Conservation (phyloP, 2,888 invertebrate species). For the Listrodromus nycthemerus region DNA sequence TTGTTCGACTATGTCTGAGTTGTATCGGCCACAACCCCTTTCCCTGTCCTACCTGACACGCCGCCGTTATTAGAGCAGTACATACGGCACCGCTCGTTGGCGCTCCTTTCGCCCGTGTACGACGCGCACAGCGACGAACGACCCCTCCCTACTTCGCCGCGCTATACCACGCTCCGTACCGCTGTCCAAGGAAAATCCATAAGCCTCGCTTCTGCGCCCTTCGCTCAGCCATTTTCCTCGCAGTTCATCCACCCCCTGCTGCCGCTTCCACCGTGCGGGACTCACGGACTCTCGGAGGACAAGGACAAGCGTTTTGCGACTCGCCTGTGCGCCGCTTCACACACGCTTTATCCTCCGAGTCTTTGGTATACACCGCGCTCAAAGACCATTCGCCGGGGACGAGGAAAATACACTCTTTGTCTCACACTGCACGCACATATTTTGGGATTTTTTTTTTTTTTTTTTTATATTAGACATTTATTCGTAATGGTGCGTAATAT, state of each 20-base stretch:
- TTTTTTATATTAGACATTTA: too few species aligned
- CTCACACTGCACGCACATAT: too few species aligned
- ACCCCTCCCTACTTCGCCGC: constrained; percentile 10
- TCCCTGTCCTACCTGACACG: constrained; percentile 70
- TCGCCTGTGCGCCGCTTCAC: not conserved
- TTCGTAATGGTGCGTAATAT: too few species aligned
- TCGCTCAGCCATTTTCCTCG: constrained; percentile 37
- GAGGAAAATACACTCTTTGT: too few species aligned
- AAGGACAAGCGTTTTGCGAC: constrained; percentile 25
- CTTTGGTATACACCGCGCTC: constrained; percentile 6
- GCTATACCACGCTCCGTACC: constrained; percentile 60
- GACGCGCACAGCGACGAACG: constrained; percentile 47
- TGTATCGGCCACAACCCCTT: constrained; percentile 72
- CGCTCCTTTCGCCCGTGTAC: constrained; percentile 49
- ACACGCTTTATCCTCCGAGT: not conserved
- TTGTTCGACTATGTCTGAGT: constrained; percentile 5
- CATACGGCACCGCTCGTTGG: constrained; percentile 53
- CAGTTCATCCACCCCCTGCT: constrained; percentile 49
- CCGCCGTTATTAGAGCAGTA: constrained; percentile 46
- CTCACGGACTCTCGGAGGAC: not conserved
- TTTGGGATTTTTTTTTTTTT: too few species aligned
- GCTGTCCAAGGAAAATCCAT: constrained; percentile 82
- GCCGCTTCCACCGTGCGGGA: constrained; percentile 3
- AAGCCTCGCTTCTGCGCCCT: constrained; percentile 82
- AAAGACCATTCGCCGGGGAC: not conserved